Conservation (phyloP, 2,797 vertebrate species). For the Anisognathus igniventris region DNA sequence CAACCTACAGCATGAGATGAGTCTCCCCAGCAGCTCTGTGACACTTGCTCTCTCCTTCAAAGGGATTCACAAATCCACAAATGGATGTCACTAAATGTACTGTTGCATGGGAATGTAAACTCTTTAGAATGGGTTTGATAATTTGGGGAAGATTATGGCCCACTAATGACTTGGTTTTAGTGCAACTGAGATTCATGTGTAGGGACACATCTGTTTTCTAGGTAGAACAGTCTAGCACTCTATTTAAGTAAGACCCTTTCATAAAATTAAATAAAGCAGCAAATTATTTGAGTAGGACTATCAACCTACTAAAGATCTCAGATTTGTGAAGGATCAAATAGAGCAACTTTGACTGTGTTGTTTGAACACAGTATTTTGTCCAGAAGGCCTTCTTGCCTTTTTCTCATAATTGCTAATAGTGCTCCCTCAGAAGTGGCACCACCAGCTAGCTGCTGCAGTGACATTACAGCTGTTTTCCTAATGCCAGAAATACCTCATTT, state of each 20-base stretch:
- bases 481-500: conserved; percentile 54
- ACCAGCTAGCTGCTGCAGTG: conserved; percentile 13
- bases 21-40: not conserved
- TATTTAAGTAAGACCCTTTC: not conserved
- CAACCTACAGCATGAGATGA: fast-evolving
- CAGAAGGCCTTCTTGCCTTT: not conserved
- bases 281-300: not conserved
- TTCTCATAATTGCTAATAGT: not conserved
- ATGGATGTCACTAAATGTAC: not conserved
- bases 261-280: not conserved
- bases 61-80: not conserved
- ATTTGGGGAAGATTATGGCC: not conserved
- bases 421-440: not conserved
- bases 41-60: not conserved
- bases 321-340: not conserved
- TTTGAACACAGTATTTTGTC: not conserved
- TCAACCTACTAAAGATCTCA: not conserved
- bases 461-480: not conserved
- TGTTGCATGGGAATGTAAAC: not conserved
- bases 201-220: not conserved
- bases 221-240: not conserved
- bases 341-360: not conserved
- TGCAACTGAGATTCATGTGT: not conserved
- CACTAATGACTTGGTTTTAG: not conserved
- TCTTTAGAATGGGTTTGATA: not conserved